These are phyloP conservation scores for Seira ritae DNA, from an alignment of 2,888 invertebrate species.

Conservation along the genomic window DNA sequence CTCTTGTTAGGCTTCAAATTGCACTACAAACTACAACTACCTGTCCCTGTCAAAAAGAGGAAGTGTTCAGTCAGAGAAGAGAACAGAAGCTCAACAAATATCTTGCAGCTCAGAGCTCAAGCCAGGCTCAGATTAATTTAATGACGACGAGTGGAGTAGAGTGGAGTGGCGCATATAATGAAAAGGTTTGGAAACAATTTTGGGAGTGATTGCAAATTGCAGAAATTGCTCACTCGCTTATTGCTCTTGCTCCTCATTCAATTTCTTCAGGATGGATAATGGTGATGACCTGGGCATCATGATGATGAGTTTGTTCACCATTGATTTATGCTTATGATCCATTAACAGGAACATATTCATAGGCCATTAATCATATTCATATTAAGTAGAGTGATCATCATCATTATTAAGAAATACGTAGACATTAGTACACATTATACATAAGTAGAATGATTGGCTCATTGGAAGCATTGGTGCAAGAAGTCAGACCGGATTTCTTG, in stretches of 20 bases:
- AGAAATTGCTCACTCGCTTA: too few species aligned
- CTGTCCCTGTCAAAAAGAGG: too few species aligned
- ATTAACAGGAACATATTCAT: slow-evolving; percentile 53
- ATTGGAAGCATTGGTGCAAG: slow-evolving; percentile 23
- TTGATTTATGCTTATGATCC: slow-evolving; percentile 43
- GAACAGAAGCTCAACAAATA: slow-evolving; percentile 18
- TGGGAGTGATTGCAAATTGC: slow-evolving; percentile 21
- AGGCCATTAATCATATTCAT: slow-evolving; percentile 55
- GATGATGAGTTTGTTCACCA: slow-evolving; percentile 10
- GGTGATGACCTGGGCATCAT: not conserved
- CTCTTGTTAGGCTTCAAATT: not conserved
- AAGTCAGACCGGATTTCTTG: slow-evolving; percentile 52
- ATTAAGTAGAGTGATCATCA: not conserved
- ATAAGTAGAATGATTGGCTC: slow-evolving; percentile 17
- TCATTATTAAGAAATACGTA: not conserved
- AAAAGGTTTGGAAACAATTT: slow-evolving; percentile 47
- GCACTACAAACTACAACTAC: too few species aligned
- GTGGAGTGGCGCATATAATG: slow-evolving; percentile 11
- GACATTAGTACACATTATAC: slow-evolving; percentile 41
- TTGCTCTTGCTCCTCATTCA: not conserved
- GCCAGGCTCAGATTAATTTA: not conserved
- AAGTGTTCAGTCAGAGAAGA: slow-evolving; percentile 5
- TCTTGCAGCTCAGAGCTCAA: not conserved
- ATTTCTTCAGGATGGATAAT: not conserved
- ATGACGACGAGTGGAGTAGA: too few species aligned